Percentiles rank a stretch among this genome's conserved stretches.
Evolutionary conservation across 2,113 vertebrate species (phyloP).

Genomic region (Microtus montanus): DNA sequence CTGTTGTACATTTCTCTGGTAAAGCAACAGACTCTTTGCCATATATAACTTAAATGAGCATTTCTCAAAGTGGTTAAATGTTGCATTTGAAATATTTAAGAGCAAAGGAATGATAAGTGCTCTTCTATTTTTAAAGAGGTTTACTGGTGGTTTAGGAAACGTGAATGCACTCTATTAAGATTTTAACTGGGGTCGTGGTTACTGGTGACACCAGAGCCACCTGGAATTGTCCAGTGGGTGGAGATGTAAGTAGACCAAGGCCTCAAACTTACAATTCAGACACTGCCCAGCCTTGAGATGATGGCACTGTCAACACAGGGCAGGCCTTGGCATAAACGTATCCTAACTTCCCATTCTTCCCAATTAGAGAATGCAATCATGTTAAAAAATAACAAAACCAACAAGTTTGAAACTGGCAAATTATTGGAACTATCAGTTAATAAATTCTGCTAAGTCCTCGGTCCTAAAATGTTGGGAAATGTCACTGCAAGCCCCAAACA

Average conservation of each 20-base stretch:
- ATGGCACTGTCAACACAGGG: not conserved
- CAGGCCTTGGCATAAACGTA: not conserved
- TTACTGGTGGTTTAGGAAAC: slow-evolving; percentile 37
- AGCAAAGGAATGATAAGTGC: not conserved
- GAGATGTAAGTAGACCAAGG: not conserved
- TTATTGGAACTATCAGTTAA: not conserved
- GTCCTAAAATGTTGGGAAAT: not conserved
- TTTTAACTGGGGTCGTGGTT: not conserved
- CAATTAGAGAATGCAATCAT: not conserved
- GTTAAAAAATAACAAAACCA: slow-evolving; percentile 5
- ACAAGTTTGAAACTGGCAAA: not conserved
- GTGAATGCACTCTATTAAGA: not conserved
- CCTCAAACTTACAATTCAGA: not conserved
- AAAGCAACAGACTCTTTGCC: not conserved
- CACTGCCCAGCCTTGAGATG: not conserved
- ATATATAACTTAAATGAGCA: not conserved
- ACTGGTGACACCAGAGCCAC: not conserved
- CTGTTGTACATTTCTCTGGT: slow-evolving; percentile 34
- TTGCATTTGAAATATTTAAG: slow-evolving; percentile 55
- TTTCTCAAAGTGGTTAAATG: slow-evolving; percentile 6
- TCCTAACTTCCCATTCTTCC: not conserved
- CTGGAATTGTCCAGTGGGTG: not conserved
- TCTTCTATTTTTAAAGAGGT: not conserved
- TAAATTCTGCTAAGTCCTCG: not conserved
- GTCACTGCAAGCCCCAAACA: not conserved